phyloP scores from a whole-genome alignment of 2,113 vertebrate species.

The Gallinago undulata region DNA sequence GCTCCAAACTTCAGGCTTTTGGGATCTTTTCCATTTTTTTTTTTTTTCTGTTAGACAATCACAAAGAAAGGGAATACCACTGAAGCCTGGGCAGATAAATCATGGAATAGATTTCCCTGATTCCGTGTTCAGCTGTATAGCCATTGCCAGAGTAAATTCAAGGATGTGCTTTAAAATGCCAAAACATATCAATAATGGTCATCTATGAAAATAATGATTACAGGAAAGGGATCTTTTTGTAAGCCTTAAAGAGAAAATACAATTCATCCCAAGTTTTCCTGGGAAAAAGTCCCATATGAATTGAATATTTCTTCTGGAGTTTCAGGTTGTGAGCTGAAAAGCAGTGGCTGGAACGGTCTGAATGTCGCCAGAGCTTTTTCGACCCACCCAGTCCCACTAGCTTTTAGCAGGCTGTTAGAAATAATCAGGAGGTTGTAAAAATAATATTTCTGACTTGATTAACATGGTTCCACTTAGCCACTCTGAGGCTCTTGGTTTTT shows the following conservation, averaged over 20 bases:
- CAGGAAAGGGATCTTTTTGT: constrained; percentile 21
- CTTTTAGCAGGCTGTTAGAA: constrained; percentile 39
- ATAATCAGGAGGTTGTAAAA: constrained; percentile 32
- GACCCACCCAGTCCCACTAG: constrained; percentile 24
- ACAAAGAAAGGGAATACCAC: not conserved
- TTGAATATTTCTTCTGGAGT: not conserved
- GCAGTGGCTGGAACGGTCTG: not conserved
- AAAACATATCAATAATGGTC: not conserved
- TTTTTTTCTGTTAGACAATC: not conserved
- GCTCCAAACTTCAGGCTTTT: not conserved
- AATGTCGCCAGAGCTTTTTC: not conserved
- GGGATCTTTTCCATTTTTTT: not conserved
- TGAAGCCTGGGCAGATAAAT: not conserved
- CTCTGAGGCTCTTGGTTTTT: not conserved
- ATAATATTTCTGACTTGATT: constrained; percentile 41
- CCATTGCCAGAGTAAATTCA: constrained; percentile 10
- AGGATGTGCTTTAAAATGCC: constrained; percentile 23
- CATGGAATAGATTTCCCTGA: not conserved
- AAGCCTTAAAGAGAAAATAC: constrained; percentile 11
- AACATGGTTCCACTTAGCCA: not conserved
- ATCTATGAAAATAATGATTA: constrained; percentile 28
- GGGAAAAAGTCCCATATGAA: not conserved
- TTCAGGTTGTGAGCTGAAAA: not conserved
- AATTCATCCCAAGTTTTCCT: constrained; percentile 10
- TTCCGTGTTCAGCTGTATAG: not conserved